A percentile compares a stretch with the other conserved stretches of the same genome.
These are phyloP conservation scores for Valencia hispanica DNA, from an alignment of 2,797 vertebrate genomes.

Conservation along the genomic window DNA sequence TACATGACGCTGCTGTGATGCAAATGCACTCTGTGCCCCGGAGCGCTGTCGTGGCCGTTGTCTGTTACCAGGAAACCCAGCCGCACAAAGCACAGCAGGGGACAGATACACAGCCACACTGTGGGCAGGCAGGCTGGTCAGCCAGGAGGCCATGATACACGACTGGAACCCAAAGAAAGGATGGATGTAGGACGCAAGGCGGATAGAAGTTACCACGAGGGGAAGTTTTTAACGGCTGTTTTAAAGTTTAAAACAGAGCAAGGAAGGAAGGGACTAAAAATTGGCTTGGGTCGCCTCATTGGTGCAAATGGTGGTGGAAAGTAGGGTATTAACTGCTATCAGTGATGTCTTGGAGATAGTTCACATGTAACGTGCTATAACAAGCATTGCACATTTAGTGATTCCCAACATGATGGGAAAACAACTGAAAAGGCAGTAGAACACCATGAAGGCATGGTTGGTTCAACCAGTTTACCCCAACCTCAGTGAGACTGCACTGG, in stretches of 20 bases:
- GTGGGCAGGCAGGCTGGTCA: conserved; percentile 76
- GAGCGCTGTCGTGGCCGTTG: conserved; percentile 64
- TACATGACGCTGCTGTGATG: conserved; percentile 37
- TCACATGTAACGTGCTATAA: not conserved
- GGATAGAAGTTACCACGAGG: conserved; percentile 24
- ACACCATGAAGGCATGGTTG: conserved; percentile 1
- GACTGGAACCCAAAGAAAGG: conserved; percentile 46
- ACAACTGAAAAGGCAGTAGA: not conserved
- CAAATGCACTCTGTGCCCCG: conserved; percentile 50
- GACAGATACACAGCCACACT: conserved; percentile 78
- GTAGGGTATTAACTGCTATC: conserved; percentile 6
- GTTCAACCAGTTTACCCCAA: conserved; percentile 37
- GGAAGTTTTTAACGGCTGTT: conserved; percentile 25
- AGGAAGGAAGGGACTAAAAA: conserved; percentile 37
- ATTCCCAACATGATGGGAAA: not conserved
- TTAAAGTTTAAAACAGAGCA: conserved; percentile 19
- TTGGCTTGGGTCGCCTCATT: conserved; percentile 11
- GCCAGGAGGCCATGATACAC: conserved; percentile 66
- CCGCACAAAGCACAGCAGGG: conserved; percentile 74
- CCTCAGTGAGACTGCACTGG: conserved; percentile 76
- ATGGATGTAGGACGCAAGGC: conserved; percentile 11
- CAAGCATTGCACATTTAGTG: conserved; percentile 9
- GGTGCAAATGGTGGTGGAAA: not conserved
- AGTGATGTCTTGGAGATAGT: not conserved
- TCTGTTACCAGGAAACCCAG: conserved; percentile 76